phyloP scores from a whole-genome alignment of 2,888 invertebrate genomes.

The Pterostichus niger region DNA sequence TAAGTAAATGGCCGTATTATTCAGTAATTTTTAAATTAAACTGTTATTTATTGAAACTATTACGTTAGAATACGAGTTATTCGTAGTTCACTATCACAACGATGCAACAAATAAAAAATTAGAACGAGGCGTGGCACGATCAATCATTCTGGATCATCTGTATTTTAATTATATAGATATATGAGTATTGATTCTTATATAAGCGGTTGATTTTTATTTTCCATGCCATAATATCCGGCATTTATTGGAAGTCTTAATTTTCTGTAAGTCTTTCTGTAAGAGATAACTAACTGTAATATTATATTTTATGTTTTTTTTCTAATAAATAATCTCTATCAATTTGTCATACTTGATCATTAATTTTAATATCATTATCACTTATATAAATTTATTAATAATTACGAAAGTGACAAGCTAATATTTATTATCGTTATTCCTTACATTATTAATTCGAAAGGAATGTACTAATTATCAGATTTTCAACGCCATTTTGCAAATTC shows the following conservation, averaged over 20 bases:
- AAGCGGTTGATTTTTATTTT: no score
- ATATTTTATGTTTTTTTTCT: not conserved
- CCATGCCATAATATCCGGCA: no score
- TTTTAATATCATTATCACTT: slow-evolving; percentile 45
- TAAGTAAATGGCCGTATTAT: no score
- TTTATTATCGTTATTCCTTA: slow-evolving; percentile 16
- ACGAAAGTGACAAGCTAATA: not conserved
- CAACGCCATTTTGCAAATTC: slow-evolving; percentile 2
- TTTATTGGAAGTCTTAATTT: not conserved
- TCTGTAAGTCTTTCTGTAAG: not conserved
- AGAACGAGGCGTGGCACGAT: no score
- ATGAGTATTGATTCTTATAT: no score
- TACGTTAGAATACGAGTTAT: no score
- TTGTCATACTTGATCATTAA: slow-evolving; percentile 25
- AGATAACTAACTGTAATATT: not conserved
- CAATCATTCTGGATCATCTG: no score
- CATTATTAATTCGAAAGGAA: not conserved
- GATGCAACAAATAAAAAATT: no score
- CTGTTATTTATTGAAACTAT: no score
- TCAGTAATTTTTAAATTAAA: no score
- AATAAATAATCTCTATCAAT: slow-evolving; percentile 21
- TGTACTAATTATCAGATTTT: not conserved
- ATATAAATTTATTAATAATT: slow-evolving; percentile 16
- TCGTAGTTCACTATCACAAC: no score
- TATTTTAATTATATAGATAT: no score